Conservation (phyloP, 2,888 invertebrate species). For the Heliconius ethilla region DNA sequence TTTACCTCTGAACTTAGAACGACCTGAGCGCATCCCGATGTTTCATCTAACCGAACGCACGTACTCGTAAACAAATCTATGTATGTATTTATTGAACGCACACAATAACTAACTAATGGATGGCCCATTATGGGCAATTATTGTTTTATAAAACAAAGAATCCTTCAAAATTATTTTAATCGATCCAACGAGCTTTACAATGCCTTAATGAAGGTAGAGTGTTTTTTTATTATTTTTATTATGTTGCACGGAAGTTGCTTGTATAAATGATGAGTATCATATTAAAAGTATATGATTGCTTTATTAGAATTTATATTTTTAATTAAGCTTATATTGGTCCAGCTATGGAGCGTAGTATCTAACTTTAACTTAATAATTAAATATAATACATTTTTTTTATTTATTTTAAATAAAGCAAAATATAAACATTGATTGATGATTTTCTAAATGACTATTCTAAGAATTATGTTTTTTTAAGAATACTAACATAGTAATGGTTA, state of each 20-base stretch:
- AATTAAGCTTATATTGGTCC: not conserved
- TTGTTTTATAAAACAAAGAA: constrained; percentile 42
- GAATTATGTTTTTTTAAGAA: not conserved
- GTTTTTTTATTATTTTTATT: constrained; percentile 6
- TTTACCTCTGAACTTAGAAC: constrained; percentile 81
- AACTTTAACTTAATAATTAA: not conserved
- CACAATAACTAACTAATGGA: constrained; percentile 40
- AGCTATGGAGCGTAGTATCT: not conserved
- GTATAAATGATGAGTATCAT: constrained; percentile 2
- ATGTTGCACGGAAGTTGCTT: not conserved
- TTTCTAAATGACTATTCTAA: not conserved
- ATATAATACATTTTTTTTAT: not conserved
- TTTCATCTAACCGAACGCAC: constrained; percentile 53
- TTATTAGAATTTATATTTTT: not conserved
- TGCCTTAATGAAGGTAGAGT: constrained; percentile 1
- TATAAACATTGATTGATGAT: not conserved
- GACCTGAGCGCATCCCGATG: constrained; percentile 70
- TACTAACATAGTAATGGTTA: not conserved
- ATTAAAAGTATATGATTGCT: not conserved
- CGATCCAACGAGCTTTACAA: constrained; percentile 5
- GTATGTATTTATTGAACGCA: constrained; percentile 41
- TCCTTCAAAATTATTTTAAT: constrained; percentile 22
- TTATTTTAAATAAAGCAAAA: not conserved
- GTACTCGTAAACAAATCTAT: constrained; percentile 41
- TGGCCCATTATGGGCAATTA: constrained; percentile 43